Percentiles rank a stretch among this genome's conserved stretches.
phyloP scores from a whole-genome alignment of 2,113 vertebrate species.

The Alosa alosa region DNA sequence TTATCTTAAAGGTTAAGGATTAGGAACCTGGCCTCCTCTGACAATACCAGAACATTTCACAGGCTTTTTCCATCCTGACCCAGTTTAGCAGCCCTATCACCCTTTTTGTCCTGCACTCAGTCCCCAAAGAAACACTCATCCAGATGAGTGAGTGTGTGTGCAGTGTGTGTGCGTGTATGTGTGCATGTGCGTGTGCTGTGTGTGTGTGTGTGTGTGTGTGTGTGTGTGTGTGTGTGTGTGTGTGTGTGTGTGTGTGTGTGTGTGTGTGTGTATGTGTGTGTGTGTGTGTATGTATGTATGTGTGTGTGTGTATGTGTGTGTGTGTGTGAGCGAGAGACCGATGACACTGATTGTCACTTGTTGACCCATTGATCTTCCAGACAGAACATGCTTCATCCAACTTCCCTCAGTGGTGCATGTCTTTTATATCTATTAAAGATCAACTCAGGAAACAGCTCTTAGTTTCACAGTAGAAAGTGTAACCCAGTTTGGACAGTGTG shows the following conservation, averaged over 20 bases:
- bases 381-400: no score
- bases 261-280: slow-evolving; percentile 6
- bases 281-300: no score
- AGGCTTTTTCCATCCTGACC: slow-evolving; percentile 17
- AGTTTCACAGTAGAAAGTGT: neutral
- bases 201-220: slow-evolving; percentile 18
- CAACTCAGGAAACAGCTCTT: neutral
- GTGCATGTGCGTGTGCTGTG: neutral
- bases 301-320: no score
- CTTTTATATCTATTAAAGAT: neutral
- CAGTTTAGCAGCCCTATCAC: neutral
- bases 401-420: no score
- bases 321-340: no score
- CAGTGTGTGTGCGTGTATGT: neutral
- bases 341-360: neutral
- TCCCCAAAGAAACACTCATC: no score
- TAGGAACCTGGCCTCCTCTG: slow-evolving; percentile 18
- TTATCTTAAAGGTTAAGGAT: slow-evolving; percentile 34
- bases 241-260: slow-evolving; percentile 26
- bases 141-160: no score
- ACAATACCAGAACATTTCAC: slow-evolving; percentile 16
- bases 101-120: neutral
- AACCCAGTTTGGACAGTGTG: neutral
- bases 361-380: no score
- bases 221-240: slow-evolving; percentile 28